Conservation (phyloP, 2,797 vertebrate species). For the Helostoma temminkii region DNA sequence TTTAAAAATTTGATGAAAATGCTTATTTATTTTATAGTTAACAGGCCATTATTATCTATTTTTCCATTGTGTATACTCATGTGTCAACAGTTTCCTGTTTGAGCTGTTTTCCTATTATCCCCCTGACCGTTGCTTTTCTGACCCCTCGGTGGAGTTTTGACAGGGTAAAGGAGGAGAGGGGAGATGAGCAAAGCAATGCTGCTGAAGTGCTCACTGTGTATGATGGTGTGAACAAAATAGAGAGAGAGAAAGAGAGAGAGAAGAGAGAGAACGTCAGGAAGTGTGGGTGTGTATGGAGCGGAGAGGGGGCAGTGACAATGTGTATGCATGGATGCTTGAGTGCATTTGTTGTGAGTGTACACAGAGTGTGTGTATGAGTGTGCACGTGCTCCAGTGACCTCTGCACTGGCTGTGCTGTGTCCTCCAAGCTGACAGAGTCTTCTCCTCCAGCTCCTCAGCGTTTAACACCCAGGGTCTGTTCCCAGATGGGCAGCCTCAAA, state of each 20-base stretch:
- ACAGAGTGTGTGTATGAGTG: slow-evolving; percentile 37
- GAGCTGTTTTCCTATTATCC: slow-evolving; percentile 74
- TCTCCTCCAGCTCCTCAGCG: slow-evolving; percentile 73
- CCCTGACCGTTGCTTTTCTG: slow-evolving; percentile 73
- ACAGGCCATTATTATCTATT: slow-evolving; percentile 17
- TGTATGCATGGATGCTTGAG: slow-evolving; percentile 56
- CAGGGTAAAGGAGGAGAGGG: slow-evolving; percentile 62
- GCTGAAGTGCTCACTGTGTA: slow-evolving; percentile 41
- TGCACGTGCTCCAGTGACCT: slow-evolving; percentile 70
- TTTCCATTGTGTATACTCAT: slow-evolving; percentile 28
- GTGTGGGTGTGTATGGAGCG: slow-evolving; percentile 11
- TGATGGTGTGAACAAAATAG: slow-evolving; percentile 27
- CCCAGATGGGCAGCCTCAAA: slow-evolving; percentile 74
- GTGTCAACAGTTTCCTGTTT: slow-evolving; percentile 77
- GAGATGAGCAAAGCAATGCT: slow-evolving; percentile 65
- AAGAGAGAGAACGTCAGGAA: slow-evolving; percentile 9
- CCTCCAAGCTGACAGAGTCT: slow-evolving; percentile 78
- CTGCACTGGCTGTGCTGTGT: slow-evolving; percentile 68
- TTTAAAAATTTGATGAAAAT: slow-evolving; percentile 1
- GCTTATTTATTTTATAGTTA: slow-evolving; percentile 1
- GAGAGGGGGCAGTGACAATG: slow-evolving; percentile 45
- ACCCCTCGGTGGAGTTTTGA: slow-evolving; percentile 76
- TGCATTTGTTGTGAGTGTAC: slow-evolving; percentile 24
- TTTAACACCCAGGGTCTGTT: slow-evolving; percentile 73
- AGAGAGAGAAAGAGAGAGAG: not conserved